Conservation (phyloP, 2,888 invertebrate species). For the Drosophila pullipes region DNA sequence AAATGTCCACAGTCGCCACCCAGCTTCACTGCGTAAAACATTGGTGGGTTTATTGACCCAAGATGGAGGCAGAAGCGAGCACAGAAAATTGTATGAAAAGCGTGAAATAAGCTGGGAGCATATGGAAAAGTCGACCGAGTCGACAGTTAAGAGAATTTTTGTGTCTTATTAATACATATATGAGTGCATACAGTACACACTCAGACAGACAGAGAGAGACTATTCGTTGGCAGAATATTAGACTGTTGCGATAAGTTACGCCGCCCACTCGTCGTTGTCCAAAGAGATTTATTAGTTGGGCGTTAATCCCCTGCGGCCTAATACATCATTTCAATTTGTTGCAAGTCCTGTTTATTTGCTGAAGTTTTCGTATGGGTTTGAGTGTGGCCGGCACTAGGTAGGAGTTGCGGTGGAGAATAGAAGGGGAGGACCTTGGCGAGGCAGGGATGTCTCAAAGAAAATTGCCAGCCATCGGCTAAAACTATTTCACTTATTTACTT, state of each 20-base stretch:
- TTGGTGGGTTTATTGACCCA: conserved; percentile 69
- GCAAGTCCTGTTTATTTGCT: conserved; percentile 79
- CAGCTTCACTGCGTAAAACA: conserved; percentile 12
- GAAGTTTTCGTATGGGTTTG: conserved; percentile 48
- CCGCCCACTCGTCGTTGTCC: conserved; percentile 39
- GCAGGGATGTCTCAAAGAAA: conserved; percentile 16
- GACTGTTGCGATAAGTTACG: conserved; percentile 34
- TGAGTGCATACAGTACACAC: conserved; percentile 54
- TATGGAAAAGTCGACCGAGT: conserved; percentile 54
- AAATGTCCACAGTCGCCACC: conserved; percentile 18
- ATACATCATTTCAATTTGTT: conserved; percentile 83
- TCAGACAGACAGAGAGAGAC: conserved; percentile 1
- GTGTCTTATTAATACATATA: conserved; percentile 64
- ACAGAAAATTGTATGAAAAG: conserved; percentile 71
- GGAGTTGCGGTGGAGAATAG: background rate
- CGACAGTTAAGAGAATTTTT: conserved; percentile 55
- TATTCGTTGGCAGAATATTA: conserved; percentile 15
- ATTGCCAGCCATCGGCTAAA: conserved; percentile 59
- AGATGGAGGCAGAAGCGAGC: conserved; percentile 14
- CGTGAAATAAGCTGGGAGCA: conserved; percentile 74
- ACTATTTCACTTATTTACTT: conserved; percentile 82
- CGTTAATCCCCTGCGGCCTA: conserved; percentile 81
- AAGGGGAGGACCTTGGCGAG: background rate
- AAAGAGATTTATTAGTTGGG: conserved; percentile 81
- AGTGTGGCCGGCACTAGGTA: background rate